Evolutionary conservation across 2,113 vertebrate genomes (phyloP).

Genomic region (Glareola pratincola): DNA sequence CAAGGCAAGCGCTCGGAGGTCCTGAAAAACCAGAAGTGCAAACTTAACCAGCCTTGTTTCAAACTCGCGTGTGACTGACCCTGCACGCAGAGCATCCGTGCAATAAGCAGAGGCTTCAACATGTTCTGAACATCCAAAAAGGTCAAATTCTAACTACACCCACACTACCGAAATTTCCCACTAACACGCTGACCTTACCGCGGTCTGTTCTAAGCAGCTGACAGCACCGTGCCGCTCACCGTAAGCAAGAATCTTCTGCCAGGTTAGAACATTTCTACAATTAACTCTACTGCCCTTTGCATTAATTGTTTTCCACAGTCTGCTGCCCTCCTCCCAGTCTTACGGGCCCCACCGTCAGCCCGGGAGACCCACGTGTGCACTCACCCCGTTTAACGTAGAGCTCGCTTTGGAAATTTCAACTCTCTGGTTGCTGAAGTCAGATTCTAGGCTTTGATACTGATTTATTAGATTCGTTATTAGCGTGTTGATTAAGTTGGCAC

Average conservation of each 20-base stretch:
- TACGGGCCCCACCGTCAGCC: too few relatives aligned
- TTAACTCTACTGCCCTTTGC: not conserved
- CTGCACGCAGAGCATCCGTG: not conserved
- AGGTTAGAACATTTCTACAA: not conserved
- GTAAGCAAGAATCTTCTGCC: not conserved
- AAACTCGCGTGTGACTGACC: not conserved
- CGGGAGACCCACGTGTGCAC: not conserved
- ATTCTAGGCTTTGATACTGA: slow-evolving; percentile 91
- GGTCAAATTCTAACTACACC: not conserved
- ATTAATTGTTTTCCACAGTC: too few relatives aligned
- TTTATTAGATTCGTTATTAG: slow-evolving; percentile 94
- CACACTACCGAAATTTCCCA: not conserved
- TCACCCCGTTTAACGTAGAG: slow-evolving; percentile 93
- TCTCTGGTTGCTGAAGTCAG: slow-evolving; percentile 86
- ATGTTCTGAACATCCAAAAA: not conserved
- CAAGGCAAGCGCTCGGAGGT: slow-evolving; percentile 90
- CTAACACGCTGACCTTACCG: not conserved
- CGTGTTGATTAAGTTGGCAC: slow-evolving; percentile 89
- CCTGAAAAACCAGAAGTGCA: slow-evolving; percentile 71
- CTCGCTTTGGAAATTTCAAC: slow-evolving; percentile 93
- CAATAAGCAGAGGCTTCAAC: not conserved
- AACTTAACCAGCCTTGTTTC: not conserved
- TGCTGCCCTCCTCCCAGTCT: too few relatives aligned
- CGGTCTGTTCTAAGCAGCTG: not conserved
- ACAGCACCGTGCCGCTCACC: not conserved